Evolutionary conservation across 2,797 vertebrate genomes (phyloP), one percentile per base, ranked within the genome.

Genomic region (Neosilurus mollespiculum): DNA sequence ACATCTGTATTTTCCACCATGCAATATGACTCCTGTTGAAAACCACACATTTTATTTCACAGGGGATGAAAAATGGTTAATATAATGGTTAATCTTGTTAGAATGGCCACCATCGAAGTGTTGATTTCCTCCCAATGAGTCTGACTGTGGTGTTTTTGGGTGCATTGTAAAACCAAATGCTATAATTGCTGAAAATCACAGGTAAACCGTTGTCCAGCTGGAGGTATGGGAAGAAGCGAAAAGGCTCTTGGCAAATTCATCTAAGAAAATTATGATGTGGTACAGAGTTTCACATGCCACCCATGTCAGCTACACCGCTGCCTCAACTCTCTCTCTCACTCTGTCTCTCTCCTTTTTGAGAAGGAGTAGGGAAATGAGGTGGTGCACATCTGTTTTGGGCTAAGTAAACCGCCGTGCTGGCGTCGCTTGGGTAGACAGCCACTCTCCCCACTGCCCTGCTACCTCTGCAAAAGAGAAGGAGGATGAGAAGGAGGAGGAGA

Each of bases 401-500:
- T 95, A 94, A 92, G 90, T 91, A 93, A 93, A 94, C 92, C 92
- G 93, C 92, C 90, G 90, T 87, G 92, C 93, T 95, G 94, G 93
- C 93, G 94, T 94, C 90, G 34, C 56, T 71, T 87, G 93, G 91
- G 92, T 87, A 94, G 92, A 93, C 90, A 88, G 87, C 91, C 92
- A 91, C 96, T 95, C 93, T 93, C 92, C 93, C 92, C 93, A 93
- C 94, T 94, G 93, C 93, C 94, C 95, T 92, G 94, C 93, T 93
- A 89, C 91, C 91, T 92, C 91, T 88, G 86, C 69, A 87, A 91
- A 92, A 12, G 84, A 89, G 81, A 87, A 89, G 87, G 70, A 81
- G 75, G 88, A 89, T 90, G 82, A 89, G 85, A 82, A 81, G 83
- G 81, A 89, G 85, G 83, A 82, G 84, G 16, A 84, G 89, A 89